Conservation (phyloP, 1,140 invertebrate genomes). For the Philopotamus ludificatus region DNA sequence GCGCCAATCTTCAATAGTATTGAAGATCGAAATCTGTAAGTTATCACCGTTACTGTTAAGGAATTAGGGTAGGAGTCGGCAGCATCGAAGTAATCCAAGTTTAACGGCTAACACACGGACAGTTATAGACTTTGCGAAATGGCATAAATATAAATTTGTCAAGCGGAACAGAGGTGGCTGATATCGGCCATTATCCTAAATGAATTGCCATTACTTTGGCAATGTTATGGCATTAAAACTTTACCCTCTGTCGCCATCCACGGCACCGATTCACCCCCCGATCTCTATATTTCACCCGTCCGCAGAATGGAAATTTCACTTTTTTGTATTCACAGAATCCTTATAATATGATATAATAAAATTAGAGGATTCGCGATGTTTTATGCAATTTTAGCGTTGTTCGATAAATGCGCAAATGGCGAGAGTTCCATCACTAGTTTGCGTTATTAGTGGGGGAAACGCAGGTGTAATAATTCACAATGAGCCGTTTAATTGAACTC, state of each 20-base stretch:
- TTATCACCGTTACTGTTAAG: too few species aligned
- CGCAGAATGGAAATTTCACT: background rate
- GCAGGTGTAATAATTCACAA: constrained; percentile 39
- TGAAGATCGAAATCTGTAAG: too few species aligned
- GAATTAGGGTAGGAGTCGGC: too few species aligned
- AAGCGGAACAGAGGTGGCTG: constrained; percentile 21
- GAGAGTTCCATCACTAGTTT: too few species aligned
- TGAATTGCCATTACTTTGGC: constrained; percentile 32
- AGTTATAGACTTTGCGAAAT: constrained; percentile 1
- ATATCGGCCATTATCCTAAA: constrained; percentile 31
- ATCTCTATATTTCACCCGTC: background rate
- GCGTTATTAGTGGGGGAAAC: constrained; percentile 18
- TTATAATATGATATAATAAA: too few species aligned
- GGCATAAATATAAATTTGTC: constrained; percentile 30
- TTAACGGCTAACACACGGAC: background rate
- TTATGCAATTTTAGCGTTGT: too few species aligned
- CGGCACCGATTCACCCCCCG: background rate
- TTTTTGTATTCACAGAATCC: background rate
- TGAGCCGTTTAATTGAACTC: constrained; percentile 36
- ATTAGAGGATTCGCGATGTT: too few species aligned
- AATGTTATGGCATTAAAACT: constrained; percentile 32
- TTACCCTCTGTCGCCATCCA: background rate
- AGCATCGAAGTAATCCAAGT: too few species aligned
- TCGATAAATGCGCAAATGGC: too few species aligned
- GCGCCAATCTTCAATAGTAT: too few species aligned